These are phyloP conservation scores for Gambelia wislizenii DNA, from an alignment of 2,797 vertebrate species.

Conservation along the genomic window DNA sequence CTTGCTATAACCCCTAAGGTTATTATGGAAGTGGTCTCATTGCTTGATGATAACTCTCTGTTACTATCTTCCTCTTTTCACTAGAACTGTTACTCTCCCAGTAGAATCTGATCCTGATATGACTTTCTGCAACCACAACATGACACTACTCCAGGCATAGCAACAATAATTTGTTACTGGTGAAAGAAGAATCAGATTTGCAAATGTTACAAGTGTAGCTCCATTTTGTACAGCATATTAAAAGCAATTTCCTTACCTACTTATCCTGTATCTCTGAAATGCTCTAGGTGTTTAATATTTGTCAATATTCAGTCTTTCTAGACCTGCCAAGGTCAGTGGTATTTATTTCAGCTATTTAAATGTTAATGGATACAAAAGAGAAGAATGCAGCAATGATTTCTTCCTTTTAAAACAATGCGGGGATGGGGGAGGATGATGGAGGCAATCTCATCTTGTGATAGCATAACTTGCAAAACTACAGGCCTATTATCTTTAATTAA, in stretches of 20 bases:
- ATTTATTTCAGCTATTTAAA: conserved; percentile 61
- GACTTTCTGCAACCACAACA: background rate
- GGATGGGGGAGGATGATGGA: background rate
- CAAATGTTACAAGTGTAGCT: background rate
- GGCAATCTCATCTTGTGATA: conserved; percentile 45
- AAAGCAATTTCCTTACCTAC: conserved; percentile 25
- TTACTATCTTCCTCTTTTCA: too few relatives aligned
- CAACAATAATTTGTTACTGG: background rate
- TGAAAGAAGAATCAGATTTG: background rate
- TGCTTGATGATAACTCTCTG: background rate
- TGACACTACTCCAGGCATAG: background rate
- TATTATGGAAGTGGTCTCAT: background rate
- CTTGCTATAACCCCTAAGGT: background rate
- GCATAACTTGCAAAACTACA: conserved; percentile 51
- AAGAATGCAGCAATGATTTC: conserved; percentile 40
- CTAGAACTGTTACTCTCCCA: background rate
- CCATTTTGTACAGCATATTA: conserved; percentile 4
- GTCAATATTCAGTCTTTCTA: conserved; percentile 41
- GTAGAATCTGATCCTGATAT: background rate
- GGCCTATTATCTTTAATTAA: conserved; percentile 57
- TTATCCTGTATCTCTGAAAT: conserved; percentile 53
- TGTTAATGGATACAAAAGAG: conserved; percentile 47
- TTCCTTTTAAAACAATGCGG: conserved; percentile 50
- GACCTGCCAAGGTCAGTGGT: conserved; percentile 38
- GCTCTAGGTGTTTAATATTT: conserved; percentile 35